These are phyloP conservation scores for Callyntrura guangdongensis DNA, from an alignment of 2,888 invertebrate genomes.

Conservation along the genomic window DNA sequence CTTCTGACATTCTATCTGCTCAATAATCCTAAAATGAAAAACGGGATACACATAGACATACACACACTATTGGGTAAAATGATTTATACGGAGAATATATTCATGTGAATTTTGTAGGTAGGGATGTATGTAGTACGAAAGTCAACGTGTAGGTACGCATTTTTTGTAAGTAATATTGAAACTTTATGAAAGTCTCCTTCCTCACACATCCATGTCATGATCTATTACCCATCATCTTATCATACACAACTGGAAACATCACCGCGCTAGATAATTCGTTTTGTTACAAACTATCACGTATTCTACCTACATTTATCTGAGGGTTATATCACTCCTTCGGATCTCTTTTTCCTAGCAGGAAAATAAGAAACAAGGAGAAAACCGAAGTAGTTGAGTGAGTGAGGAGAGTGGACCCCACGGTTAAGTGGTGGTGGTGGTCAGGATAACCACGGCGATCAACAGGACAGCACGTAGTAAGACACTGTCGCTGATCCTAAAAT, in stretches of 20 bases:
- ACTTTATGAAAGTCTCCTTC: not conserved
- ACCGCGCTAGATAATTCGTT: slow-evolving; percentile 46
- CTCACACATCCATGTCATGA: slow-evolving; percentile 70
- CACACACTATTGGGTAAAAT: slow-evolving; percentile 3
- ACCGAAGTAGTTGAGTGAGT: not conserved
- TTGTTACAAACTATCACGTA: slow-evolving; percentile 41
- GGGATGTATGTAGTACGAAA: not conserved
- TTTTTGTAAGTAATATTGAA: slow-evolving; percentile 23
- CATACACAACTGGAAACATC: slow-evolving; percentile 43
- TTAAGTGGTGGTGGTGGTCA: slow-evolving; percentile 35
- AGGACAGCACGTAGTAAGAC: too few relatives aligned
- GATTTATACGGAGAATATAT: too few relatives aligned
- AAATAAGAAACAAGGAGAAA: not conserved
- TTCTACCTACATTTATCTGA: slow-evolving; percentile 19
- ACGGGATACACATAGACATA: not conserved
- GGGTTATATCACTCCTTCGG: slow-evolving; percentile 66
- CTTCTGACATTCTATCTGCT: slow-evolving; percentile 82
- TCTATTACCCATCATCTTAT: slow-evolving; percentile 62
- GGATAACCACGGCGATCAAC: not conserved
- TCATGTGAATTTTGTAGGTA: slow-evolving; percentile 1
- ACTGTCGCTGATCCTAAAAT: not conserved
- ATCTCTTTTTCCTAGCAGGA: slow-evolving; percentile 56
- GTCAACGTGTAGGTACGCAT: not conserved
- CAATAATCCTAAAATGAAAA: slow-evolving; percentile 51
- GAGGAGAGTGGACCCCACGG: slow-evolving; percentile 51